These are phyloP conservation scores for Sinocyclocheilus grahami DNA, from an alignment of 2,113 vertebrate species.

Conservation along the genomic window DNA sequence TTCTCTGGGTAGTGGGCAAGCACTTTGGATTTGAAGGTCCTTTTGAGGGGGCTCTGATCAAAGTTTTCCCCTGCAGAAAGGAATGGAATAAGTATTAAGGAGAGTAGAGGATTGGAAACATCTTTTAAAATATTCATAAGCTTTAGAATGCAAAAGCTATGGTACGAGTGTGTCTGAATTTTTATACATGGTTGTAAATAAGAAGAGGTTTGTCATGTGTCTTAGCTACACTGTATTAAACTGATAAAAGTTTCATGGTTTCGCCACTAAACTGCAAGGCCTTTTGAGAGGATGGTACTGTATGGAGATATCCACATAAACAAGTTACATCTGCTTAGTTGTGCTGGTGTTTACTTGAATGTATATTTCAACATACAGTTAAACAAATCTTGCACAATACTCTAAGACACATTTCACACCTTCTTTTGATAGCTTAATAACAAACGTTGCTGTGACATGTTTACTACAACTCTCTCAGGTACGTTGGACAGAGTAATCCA, in stretches of 20 bases:
- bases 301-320: not conserved
- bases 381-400: not conserved
- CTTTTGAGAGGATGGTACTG: not conserved
- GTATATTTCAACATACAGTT: not conserved
- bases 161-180: not conserved
- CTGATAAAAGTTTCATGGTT: conserved; percentile 15
- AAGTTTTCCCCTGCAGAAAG: conserved; percentile 87
- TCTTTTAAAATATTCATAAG: conserved; percentile 15
- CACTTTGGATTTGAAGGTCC: conserved; percentile 97
- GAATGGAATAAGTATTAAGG: not conserved
- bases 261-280: not conserved
- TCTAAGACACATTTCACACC: too few species aligned
- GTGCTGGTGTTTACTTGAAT: not conserved
- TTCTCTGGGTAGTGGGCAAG: conserved; percentile 94
- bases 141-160: not conserved
- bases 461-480: conserved; percentile 7
- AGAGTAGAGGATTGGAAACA: not conserved
- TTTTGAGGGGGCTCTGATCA: conserved; percentile 92
- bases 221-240: not conserved
- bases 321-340: not conserved
- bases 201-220: not conserved
- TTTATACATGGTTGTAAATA: not conserved
- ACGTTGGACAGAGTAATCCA: conserved; percentile 15
- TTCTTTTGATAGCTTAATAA: not conserved
- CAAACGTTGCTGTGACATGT: not conserved